Conservation (phyloP, 2,113 vertebrate species). For the Ochotona princeps region DNA sequence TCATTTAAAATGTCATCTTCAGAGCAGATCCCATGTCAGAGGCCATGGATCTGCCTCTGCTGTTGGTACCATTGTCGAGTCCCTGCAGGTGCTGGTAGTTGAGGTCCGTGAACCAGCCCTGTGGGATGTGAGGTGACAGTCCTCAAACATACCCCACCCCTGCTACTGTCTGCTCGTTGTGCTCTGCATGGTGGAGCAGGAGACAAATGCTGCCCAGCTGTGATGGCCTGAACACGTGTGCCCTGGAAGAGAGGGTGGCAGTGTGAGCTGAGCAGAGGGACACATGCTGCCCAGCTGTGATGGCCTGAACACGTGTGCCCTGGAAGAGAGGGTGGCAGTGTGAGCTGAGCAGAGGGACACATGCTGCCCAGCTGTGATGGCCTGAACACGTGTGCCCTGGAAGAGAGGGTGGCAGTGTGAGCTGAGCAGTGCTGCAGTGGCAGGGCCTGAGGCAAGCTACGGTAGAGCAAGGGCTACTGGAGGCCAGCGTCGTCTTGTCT, state of each 20-base stretch:
- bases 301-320: no score
- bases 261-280: no score
- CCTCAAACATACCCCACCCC: background rate
- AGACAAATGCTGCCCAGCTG: no score
- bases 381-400: no score
- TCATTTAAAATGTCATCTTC: slow-evolving; percentile 6
- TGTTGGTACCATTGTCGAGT: rapidly evolving
- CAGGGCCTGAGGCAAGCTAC: background rate
- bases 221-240: background rate
- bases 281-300: no score
- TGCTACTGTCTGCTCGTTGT: background rate
- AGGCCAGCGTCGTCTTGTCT: background rate
- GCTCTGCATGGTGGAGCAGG: background rate
- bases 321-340: no score
- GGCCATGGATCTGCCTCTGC: background rate
- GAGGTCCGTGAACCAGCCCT: background rate
- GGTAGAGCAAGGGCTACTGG: background rate
- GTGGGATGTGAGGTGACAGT: background rate
- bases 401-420: no score
- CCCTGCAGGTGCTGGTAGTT: background rate
- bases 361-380: no score
- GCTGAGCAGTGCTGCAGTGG: no score
- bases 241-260: no score
- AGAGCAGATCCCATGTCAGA: background rate
- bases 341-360: no score